Evolutionary conservation across 2,113 vertebrate species (phyloP).

Genomic region (Otocyon megalotis): DNA sequence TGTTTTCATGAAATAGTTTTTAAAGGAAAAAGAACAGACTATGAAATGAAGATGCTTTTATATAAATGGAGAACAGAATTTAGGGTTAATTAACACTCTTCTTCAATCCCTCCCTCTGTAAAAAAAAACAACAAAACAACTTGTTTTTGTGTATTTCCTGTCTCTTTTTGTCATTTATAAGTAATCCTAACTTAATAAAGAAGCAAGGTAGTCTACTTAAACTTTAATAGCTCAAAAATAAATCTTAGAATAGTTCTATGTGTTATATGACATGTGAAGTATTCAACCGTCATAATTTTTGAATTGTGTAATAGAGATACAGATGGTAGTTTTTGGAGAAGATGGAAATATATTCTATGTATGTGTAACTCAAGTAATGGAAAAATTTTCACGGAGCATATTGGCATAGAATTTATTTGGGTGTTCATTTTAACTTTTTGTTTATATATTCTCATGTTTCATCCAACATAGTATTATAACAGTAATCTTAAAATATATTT

Average conservation of each 20-base stretch:
- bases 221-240: conserved; percentile 32
- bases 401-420: conserved; percentile 48
- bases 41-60: background rate
- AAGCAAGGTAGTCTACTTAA: conserved; percentile 7
- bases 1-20: conserved; percentile 25
- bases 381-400: conserved; percentile 39
- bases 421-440: conserved; percentile 52
- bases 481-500: conserved; percentile 15
- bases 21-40: background rate
- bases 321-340: conserved; percentile 59
- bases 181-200: background rate
- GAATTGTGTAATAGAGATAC: conserved; percentile 54
- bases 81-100: background rate
- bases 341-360: conserved; percentile 61
- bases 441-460: background rate
- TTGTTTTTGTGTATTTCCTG: background rate
- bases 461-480: background rate
- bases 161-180: background rate
- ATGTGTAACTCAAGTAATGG: conserved; percentile 51
- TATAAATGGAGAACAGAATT: background rate
- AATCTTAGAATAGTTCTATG: conserved; percentile 42
- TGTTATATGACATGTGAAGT: conserved; percentile 35
- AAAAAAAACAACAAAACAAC: background rate
- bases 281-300: conserved; percentile 50
- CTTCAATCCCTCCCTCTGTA: background rate